phyloP scores from a whole-genome alignment of 1,140 invertebrate genomes.

The Drosophila pectinifera region DNA sequence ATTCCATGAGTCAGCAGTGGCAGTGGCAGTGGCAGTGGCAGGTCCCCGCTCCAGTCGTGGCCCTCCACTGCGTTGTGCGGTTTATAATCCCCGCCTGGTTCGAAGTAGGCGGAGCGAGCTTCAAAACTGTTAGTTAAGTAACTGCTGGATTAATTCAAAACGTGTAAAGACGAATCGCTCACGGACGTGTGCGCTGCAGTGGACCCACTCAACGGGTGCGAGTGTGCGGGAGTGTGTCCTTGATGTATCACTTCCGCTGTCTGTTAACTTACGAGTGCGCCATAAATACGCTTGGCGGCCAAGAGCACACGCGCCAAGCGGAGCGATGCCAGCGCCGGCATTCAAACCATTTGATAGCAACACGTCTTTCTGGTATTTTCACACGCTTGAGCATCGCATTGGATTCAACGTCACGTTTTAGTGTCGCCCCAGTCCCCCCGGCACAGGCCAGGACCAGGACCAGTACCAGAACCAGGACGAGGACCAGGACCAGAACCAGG shows the following conservation, averaged over 20 bases:
- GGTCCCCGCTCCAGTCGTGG: background rate
- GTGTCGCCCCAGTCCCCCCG: conserved; percentile 30
- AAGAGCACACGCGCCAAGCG: conserved; percentile 70
- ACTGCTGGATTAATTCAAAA: conserved; percentile 71
- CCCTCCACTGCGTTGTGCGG: background rate
- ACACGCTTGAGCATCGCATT: conserved; percentile 85
- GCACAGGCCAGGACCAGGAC: background rate
- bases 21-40: background rate
- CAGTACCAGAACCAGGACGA: background rate
- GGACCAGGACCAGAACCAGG: background rate
- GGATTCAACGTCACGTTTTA: conserved; percentile 84
- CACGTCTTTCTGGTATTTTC: conserved; percentile 85
- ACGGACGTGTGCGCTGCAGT: conserved; percentile 8
- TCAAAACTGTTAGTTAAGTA: conserved; percentile 50
- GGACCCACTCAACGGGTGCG: too few relatives aligned
- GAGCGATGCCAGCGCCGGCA: conserved; percentile 34
- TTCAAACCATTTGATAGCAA: conserved; percentile 80
- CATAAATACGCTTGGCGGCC: conserved; percentile 75
- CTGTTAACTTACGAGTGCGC: conserved; percentile 74
- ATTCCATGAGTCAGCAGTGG: conserved; percentile 67
- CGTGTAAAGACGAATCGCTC: conserved; percentile 54
- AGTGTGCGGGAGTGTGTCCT: conserved; percentile 61
- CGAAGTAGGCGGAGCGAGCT: conserved; percentile 7
- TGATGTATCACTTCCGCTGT: conserved; percentile 82
- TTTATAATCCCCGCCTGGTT: conserved; percentile 5